Conservation (phyloP, 2,888 invertebrate species). For the Meandrusa payeni region DNA sequence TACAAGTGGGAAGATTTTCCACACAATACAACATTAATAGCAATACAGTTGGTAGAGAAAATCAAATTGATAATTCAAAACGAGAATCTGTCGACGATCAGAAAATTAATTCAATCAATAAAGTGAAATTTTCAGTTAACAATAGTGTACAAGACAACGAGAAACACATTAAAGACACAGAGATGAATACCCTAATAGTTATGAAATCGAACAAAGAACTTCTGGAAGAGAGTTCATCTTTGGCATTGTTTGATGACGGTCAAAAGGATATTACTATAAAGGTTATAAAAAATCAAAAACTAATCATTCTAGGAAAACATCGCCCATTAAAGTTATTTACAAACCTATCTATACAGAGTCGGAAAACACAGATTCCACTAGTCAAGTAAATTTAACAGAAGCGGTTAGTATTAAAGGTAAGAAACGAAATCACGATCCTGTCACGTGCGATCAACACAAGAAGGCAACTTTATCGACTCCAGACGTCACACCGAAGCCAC, state of each 20-base stretch:
- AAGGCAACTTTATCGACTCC: conserved; percentile 19
- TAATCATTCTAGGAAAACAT: conserved; percentile 23
- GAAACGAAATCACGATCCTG: conserved; percentile 51
- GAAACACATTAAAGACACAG: conserved; percentile 38
- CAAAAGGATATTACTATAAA: no score
- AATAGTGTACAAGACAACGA: conserved; percentile 29
- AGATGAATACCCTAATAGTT: conserved; percentile 56
- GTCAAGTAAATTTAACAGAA: conserved; percentile 35
- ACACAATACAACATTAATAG: conserved; percentile 15
- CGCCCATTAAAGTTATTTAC: conserved; percentile 41
- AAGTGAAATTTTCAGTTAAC: no score
- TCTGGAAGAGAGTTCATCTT: conserved; percentile 52
- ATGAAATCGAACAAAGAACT: conserved; percentile 60
- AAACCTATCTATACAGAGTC: no score
- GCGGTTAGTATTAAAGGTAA: conserved; percentile 36
- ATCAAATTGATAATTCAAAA: no score
- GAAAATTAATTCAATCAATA: no score
- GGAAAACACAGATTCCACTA: no score
- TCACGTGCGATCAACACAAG: conserved; percentile 30
- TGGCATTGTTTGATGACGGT: conserved; percentile 63
- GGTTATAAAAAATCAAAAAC: no score
- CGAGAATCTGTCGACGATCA: no score
- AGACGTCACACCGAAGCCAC: conserved; percentile 58
- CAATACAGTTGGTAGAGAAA: no score
- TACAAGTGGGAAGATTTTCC: neutral